Conservation (phyloP, 1,140 invertebrate genomes). For the Aphidius gifuensis region DNA sequence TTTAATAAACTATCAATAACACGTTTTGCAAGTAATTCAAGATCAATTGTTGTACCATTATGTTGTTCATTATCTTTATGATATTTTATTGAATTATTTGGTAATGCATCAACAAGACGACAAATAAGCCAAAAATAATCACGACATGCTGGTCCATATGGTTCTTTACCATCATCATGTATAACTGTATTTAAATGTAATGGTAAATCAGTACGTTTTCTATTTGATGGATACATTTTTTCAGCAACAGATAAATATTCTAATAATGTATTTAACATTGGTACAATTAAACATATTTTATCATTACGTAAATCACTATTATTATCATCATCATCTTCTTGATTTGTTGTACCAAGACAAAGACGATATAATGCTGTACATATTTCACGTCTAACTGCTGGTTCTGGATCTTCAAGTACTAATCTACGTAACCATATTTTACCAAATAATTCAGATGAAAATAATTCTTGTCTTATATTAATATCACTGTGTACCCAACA, state of each 20-base stretch:
- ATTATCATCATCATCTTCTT: conserved; percentile 50
- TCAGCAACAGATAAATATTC: conserved; percentile 78
- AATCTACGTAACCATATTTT: conserved; percentile 69
- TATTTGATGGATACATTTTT: conserved; percentile 72
- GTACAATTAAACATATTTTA: conserved; percentile 64
- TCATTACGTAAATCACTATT: conserved; percentile 56
- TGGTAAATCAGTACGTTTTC: conserved; percentile 51
- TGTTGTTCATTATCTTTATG: conserved; percentile 52
- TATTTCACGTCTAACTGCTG: conserved; percentile 80
- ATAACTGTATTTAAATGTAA: conserved; percentile 56
- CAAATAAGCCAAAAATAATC: conserved; percentile 94
- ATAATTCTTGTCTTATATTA: conserved; percentile 63
- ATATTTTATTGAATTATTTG: conserved; percentile 74
- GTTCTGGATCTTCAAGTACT: conserved; percentile 81
- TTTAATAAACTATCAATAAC: conserved; percentile 72
- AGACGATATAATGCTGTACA: conserved; percentile 84
- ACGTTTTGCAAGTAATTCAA: conserved; percentile 73
- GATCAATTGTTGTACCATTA: conserved; percentile 59
- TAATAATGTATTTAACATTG: conserved; percentile 76
- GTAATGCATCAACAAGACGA: conserved; percentile 79
- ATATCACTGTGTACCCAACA: conserved; percentile 80
- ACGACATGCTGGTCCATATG: conserved; percentile 86
- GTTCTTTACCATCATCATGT: conserved; percentile 81
- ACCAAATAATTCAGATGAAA: conserved; percentile 62
- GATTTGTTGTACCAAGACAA: conserved; percentile 70